Evolutionary conservation across 2,113 vertebrate species (phyloP).

Genomic region (Martes martes): DNA sequence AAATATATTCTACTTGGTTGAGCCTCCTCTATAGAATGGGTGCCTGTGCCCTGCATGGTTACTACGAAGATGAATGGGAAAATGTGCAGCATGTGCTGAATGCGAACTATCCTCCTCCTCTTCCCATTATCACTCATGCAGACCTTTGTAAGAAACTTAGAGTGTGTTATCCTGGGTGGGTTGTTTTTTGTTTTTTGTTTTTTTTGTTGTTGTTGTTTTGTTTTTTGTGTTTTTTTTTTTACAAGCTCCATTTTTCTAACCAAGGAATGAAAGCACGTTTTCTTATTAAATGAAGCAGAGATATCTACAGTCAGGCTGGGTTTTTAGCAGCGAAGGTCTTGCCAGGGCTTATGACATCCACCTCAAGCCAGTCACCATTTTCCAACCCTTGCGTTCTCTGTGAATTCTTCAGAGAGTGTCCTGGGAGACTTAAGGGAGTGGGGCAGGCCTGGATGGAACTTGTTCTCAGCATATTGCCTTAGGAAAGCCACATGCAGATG

Average conservation of each 20-base stretch:
- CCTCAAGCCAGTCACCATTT: neutral
- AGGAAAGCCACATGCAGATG: constrained; percentile 62
- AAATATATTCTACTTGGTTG: neutral
- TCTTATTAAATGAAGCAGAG: neutral
- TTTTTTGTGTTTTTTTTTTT: neutral
- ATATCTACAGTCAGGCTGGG: neutral
- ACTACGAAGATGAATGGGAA: neutral
- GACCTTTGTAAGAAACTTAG: neutral
- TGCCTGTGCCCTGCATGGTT: neutral
- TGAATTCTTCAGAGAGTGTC: neutral
- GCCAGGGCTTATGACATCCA: neutral
- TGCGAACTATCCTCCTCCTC: neutral
- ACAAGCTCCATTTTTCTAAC: neutral
- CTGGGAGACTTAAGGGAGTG: neutral
- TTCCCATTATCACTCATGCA: neutral
- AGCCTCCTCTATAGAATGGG: neutral
- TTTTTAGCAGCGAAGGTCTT: neutral
- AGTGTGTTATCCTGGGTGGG: neutral
- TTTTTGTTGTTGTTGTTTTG: neutral
- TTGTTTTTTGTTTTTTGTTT: too few species aligned
- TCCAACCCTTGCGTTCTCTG: neutral
- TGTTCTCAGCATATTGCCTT: constrained; percentile 45
- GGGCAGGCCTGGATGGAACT: neutral
- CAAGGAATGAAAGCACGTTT: neutral
- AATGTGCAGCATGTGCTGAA: neutral